Percentiles rank a stretch among this genome's conserved stretches.
Evolutionary conservation across 2,113 vertebrate genomes (phyloP).

Genomic region (Piaya cayana): DNA sequence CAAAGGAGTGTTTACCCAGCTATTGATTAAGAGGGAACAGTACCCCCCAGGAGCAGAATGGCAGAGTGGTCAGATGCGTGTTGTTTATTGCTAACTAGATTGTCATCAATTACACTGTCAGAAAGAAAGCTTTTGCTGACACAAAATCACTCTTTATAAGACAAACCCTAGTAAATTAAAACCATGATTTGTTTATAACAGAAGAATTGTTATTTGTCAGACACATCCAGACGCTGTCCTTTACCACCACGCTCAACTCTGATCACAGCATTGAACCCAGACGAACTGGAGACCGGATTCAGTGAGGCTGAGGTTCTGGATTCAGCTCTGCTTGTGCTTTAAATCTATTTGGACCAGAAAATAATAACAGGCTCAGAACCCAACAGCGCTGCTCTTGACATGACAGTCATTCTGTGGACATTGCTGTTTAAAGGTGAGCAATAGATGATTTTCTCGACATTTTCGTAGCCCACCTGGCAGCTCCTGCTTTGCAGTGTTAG

Average conservation of each 20-base stretch:
- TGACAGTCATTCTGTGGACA: not conserved
- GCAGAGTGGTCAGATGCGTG: not conserved
- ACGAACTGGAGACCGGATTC: not conserved
- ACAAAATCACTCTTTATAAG: constrained; percentile 11
- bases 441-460: not conserved
- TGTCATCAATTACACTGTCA: constrained; percentile 23
- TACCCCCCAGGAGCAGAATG: constrained; percentile 17
- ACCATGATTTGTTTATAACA: constrained; percentile 37
- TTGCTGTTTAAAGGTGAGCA: not conserved
- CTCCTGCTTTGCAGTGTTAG: not conserved
- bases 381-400: not conserved
- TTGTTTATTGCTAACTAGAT: constrained; percentile 18
- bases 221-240: not conserved
- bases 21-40: constrained; percentile 51
- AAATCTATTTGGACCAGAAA: not conserved
- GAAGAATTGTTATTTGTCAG: constrained; percentile 11
- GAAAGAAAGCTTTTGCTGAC: constrained; percentile 36
- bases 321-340: not conserved
- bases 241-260: not conserved
- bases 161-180: constrained; percentile 57
- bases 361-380: not conserved
- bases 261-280: not conserved
- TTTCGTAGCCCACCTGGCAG: not conserved
- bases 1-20: constrained; percentile 36
- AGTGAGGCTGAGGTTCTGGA: not conserved